These are phyloP conservation scores for Agrochola circellaris DNA, from an alignment of 2,888 invertebrate genomes.

Conservation along the genomic window DNA sequence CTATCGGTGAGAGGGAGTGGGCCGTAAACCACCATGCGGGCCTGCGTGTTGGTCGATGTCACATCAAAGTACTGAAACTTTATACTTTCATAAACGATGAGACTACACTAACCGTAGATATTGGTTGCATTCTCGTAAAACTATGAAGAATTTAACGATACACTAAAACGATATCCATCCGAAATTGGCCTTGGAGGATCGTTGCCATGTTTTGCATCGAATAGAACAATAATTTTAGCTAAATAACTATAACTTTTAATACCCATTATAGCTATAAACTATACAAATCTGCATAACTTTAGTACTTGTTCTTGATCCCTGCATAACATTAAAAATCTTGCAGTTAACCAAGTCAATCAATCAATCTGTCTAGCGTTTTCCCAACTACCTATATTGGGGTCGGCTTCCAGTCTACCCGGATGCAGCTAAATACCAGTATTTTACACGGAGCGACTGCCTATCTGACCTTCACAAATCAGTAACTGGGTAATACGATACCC, in stretches of 20 bases:
- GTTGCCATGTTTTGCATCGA: background rate
- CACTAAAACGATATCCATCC: background rate
- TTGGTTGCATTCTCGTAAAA: too few relatives aligned
- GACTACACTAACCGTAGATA: background rate
- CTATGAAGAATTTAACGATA: background rate
- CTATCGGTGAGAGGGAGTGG: background rate
- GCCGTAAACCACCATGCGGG: background rate
- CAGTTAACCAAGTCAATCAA: constrained; percentile 33
- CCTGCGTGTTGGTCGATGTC: background rate
- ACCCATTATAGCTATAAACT: background rate
- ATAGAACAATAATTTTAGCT: background rate
- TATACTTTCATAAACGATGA: background rate
- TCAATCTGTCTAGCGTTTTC: too few relatives aligned
- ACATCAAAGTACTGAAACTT: background rate
- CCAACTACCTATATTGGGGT: too few relatives aligned
- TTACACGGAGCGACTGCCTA: too few relatives aligned
- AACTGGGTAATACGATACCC: too few relatives aligned
- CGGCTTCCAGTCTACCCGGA: too few relatives aligned
- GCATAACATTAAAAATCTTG: background rate
- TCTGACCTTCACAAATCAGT: too few relatives aligned
- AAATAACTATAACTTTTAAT: background rate
- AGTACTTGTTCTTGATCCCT: background rate
- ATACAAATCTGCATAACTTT: background rate
- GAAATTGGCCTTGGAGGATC: background rate
- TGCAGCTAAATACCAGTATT: too few relatives aligned